phyloP scores from a whole-genome alignment of 2,797 vertebrate genomes.

The Poecilia gillii region DNA sequence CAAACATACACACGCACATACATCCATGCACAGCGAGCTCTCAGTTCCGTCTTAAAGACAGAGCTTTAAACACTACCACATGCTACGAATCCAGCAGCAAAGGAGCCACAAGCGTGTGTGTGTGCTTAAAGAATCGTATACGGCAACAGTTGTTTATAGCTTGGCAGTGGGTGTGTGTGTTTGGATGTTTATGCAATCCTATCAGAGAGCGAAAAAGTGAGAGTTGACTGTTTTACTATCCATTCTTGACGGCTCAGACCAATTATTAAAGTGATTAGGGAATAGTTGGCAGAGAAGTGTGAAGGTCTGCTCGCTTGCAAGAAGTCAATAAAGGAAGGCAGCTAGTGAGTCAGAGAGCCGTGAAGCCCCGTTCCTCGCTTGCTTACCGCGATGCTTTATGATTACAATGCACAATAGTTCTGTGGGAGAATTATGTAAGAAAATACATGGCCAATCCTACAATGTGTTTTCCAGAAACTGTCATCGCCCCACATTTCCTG shows the following conservation, averaged over 20 bases:
- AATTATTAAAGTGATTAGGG: slow-evolving; percentile 67
- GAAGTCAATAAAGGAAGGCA: slow-evolving; percentile 59
- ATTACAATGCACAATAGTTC: slow-evolving; percentile 63
- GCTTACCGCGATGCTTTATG: slow-evolving; percentile 18
- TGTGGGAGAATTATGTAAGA: slow-evolving; percentile 72
- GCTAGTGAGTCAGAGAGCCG: slow-evolving; percentile 41
- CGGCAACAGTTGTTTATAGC: slow-evolving; percentile 27
- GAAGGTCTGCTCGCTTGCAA: slow-evolving; percentile 38
- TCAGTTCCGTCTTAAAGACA: slow-evolving; percentile 58
- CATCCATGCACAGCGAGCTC: slow-evolving; percentile 14
- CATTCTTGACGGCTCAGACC: slow-evolving; percentile 55
- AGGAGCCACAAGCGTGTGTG: slow-evolving; percentile 25
- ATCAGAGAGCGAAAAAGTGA: slow-evolving; percentile 32
- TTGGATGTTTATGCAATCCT: slow-evolving; percentile 32
- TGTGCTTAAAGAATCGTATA: slow-evolving; percentile 31
- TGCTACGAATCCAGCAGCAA: slow-evolving; percentile 52
- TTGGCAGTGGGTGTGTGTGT: slow-evolving; percentile 29
- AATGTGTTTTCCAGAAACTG: slow-evolving; percentile 75
- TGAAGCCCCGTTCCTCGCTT: slow-evolving; percentile 41
- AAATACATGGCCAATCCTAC: slow-evolving; percentile 48
- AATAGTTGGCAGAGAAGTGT: slow-evolving; percentile 52
- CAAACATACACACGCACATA: neutral
- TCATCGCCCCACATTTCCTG: slow-evolving; percentile 65
- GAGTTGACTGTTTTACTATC: slow-evolving; percentile 67
- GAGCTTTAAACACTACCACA: slow-evolving; percentile 76